phyloP scores from a whole-genome alignment of 2,113 vertebrate species.

The Typhlomys cinereus region DNA sequence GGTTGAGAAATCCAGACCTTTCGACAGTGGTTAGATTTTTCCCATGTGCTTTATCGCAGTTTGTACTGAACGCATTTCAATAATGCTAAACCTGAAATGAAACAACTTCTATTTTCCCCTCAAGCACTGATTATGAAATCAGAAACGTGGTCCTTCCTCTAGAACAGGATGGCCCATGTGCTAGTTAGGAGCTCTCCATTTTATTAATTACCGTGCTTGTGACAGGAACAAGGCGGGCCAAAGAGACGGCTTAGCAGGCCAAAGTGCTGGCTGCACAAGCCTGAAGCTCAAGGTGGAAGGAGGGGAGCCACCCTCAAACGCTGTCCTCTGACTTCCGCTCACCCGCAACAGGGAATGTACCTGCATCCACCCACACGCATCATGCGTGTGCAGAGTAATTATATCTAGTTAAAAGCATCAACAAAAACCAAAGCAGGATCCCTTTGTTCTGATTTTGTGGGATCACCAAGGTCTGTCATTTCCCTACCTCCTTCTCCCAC shows the following conservation, averaged over 20 bases:
- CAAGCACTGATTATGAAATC: constrained; percentile 19
- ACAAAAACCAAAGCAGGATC: constrained; percentile 7
- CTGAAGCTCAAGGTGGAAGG: too few relatives aligned
- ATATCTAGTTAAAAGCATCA: too few relatives aligned
- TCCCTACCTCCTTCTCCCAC: not conserved
- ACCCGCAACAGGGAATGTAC: too few relatives aligned
- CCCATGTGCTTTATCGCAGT: not conserved
- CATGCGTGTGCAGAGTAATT: too few relatives aligned
- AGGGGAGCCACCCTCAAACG: too few relatives aligned
- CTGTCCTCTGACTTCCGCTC: too few relatives aligned
- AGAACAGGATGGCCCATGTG: constrained; percentile 13
- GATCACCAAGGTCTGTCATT: not conserved
- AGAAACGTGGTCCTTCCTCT: constrained; percentile 19
- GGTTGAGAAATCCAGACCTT: constrained; percentile 28
- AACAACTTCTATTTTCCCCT: constrained; percentile 52
- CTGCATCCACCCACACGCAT: too few relatives aligned
- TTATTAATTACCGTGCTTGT: not conserved
- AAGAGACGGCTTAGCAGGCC: too few relatives aligned
- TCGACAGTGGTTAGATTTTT: not conserved
- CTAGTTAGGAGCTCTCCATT: not conserved
- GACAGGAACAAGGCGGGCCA: constrained; percentile 22
- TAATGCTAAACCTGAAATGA: constrained; percentile 52
- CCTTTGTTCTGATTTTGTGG: constrained; percentile 1
- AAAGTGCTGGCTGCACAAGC: too few relatives aligned
- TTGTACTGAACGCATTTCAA: constrained; percentile 25